Base-by-base conservation (phyloP, 2,888 invertebrate genomes). In the Caenorhabditis panamensis region DNA sequence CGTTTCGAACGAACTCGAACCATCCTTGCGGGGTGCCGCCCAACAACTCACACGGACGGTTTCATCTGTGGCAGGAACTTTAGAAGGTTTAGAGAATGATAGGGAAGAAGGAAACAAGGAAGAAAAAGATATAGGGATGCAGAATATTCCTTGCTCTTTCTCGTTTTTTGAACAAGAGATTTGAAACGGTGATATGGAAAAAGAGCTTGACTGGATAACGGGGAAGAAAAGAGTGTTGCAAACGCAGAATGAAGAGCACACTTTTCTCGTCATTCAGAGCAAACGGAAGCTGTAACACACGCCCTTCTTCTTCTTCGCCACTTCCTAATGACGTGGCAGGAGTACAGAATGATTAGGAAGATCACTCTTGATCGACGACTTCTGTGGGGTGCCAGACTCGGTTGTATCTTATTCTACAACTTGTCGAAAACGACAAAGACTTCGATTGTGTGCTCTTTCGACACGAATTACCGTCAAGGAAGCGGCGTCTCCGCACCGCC, bases 401-500 rank as follows among this genome's bases (percentile, higher is more conserved):
- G 31, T 9, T 31, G 11, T 18, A 11, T 11, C 41, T 41, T 44
- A 26, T 9, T 16, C 41, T 41, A 41, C 41, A 41, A 41, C 41
- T 41, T n/a, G n/a, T n/a, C 41, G 41, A 49, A 49, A 49, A 53
- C 53, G 53, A 53, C 24, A 28, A 16, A 28, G 37, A 56, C 37
- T 36, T 37, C 49, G 44, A 58, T 16, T 66, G 51, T 61, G 37
- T 68, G 75, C 67, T 76, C 72, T 72, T 72, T 72, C 64, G 63
- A 66, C 59, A 66, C 72, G 58, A 72, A 64, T 72, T 72, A 72
- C 72, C 72, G 72, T 63, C 72, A 64, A 63, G 36, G 56, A 49
- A 56, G 6, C 61, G 51, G 24, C 61, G 36, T 61, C 51, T 58
- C 36, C 58, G 24, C 36, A 49, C 49, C 49, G 53, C 53, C 16